Evolutionary conservation across 2,888 invertebrate species (phyloP).

Genomic region (Diarsia brunnea): DNA sequence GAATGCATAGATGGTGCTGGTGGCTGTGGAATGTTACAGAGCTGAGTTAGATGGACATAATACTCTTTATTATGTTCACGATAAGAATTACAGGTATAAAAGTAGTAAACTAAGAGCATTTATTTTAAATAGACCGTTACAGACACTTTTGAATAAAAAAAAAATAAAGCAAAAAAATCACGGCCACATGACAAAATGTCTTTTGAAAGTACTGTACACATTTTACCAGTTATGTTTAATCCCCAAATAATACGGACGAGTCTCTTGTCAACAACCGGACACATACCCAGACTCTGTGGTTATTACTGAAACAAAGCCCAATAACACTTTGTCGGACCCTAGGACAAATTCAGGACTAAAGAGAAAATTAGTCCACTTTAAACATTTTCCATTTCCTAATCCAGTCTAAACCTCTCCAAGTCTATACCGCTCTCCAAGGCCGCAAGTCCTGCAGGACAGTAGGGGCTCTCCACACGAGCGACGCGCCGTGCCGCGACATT

Average conservation of each 20-base stretch:
- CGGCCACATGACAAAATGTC: too few relatives aligned
- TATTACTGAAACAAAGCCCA: not conserved
- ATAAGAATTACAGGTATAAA: not conserved
- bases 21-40: not conserved
- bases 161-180: too few relatives aligned
- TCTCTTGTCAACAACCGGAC: too few relatives aligned
- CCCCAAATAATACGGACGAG: not conserved
- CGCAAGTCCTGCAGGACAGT: slow-evolving; percentile 76
- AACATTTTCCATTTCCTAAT: not conserved
- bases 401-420: slow-evolving; percentile 38
- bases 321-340: not conserved
- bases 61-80: not conserved
- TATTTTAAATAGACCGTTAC: too few relatives aligned
- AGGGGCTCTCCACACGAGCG: slow-evolving; percentile 76
- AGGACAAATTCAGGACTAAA: too few relatives aligned
- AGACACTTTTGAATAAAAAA: too few relatives aligned
- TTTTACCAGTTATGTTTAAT: not conserved
- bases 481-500: slow-evolving; percentile 79
- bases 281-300: too few relatives aligned
- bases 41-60: not conserved
- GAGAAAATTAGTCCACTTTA: too few relatives aligned
- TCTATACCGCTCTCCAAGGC: slow-evolving; percentile 64
- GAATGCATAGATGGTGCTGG: slow-evolving; percentile 34
- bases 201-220: not conserved
- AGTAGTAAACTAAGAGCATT: too few relatives aligned